Evolutionary conservation across 2,888 invertebrate genomes (phyloP).

Genomic region (Sinhomidia bicolor): DNA sequence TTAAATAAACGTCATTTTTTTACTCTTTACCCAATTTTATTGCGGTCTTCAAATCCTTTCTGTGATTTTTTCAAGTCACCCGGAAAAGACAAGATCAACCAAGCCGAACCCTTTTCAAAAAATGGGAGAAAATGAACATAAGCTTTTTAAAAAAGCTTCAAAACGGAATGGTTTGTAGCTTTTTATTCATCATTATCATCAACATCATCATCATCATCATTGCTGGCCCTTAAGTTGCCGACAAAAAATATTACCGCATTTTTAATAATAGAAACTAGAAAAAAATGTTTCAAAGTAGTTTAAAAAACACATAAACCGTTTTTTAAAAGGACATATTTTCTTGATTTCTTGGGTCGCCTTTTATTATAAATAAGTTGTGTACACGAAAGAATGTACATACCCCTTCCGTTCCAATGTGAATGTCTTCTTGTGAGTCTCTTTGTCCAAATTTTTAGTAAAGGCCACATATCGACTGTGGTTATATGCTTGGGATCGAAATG

Average conservation of each 20-base stretch:
- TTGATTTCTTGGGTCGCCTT: slow-evolving; percentile 23
- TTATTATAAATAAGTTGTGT: no score
- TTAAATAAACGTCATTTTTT: slow-evolving; percentile 49
- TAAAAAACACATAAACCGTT: slow-evolving; percentile 27
- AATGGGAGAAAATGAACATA: slow-evolving; percentile 4
- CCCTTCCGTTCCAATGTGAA: slow-evolving; percentile 65
- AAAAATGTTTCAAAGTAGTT: neutral
- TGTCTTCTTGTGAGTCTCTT: slow-evolving; percentile 21
- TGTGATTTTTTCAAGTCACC: slow-evolving; percentile 64
- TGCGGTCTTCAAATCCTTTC: slow-evolving; percentile 54
- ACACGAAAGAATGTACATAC: slow-evolving; percentile 31
- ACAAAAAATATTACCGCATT: slow-evolving; percentile 43
- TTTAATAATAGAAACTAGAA: slow-evolving; percentile 52
- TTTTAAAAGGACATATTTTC: slow-evolving; percentile 60
- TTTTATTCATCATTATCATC: no score
- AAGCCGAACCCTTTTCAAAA: slow-evolving; percentile 57
- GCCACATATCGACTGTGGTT: neutral
- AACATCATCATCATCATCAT: no score
- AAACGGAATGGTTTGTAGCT: slow-evolving; percentile 17
- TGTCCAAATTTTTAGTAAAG: slow-evolving; percentile 3
- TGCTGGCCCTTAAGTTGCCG: slow-evolving; percentile 17
- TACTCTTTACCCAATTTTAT: slow-evolving; percentile 41
- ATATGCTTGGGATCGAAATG: no score
- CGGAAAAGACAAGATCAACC: slow-evolving; percentile 64
- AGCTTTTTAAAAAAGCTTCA: slow-evolving; percentile 32